These are phyloP conservation scores for Orius insidiosus DNA, from an alignment of 1,140 invertebrate species.

Conservation along the genomic window DNA sequence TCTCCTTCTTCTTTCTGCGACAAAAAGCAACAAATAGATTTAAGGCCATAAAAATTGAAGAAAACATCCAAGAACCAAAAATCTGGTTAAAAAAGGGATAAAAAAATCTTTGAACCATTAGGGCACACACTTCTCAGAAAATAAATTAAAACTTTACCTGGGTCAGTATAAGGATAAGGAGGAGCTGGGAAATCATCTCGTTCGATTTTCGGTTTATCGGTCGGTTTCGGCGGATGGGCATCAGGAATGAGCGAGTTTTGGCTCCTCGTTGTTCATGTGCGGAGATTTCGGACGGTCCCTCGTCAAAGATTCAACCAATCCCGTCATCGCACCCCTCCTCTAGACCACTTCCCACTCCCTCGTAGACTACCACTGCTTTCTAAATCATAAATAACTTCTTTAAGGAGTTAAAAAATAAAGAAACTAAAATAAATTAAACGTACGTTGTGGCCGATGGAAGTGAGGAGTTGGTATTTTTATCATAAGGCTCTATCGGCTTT, in stretches of 20 bases:
- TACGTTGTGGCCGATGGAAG: slow-evolving; percentile 77
- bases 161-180: slow-evolving; percentile 96
- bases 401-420: too few relatives aligned
- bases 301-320: slow-evolving; percentile 64
- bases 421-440: slow-evolving; percentile 20
- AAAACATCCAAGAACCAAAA: too few relatives aligned
- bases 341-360: slow-evolving; percentile 30
- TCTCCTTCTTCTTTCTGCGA: slow-evolving; percentile 60
- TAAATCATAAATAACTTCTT: slow-evolving; percentile 23
- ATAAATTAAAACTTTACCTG: too few relatives aligned
- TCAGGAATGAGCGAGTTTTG: slow-evolving; percentile 92
- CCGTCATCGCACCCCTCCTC: slow-evolving; percentile 44
- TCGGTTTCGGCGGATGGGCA: slow-evolving; percentile 81
- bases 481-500: slow-evolving; percentile 80
- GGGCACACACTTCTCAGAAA: too few relatives aligned
- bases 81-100: too few relatives aligned
- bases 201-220: slow-evolving; percentile 85
- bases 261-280: slow-evolving; percentile 94
- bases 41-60: too few relatives aligned
- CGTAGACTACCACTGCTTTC: slow-evolving; percentile 30
- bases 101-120: too few relatives aligned
- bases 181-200: slow-evolving; percentile 97
- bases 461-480: slow-evolving; percentile 80
- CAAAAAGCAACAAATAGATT: too few relatives aligned
- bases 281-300: slow-evolving; percentile 79